Evolutionary conservation across 2,888 invertebrate species (phyloP).

Genomic region (Xylota sylvarum): DNA sequence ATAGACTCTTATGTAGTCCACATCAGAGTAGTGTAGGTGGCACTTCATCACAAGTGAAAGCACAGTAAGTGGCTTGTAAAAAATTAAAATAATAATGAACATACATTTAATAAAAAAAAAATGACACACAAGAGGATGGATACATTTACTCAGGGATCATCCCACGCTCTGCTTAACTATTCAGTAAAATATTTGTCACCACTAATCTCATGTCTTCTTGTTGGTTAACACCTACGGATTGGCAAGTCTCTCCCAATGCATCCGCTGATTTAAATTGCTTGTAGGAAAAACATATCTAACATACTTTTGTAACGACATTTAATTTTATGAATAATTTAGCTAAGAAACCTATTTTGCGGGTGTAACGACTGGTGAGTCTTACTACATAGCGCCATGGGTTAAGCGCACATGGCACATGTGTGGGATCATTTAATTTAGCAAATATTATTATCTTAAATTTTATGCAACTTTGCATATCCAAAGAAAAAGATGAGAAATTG

Average conservation of each 20-base stretch:
- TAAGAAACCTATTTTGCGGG: background rate
- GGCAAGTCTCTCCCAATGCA: background rate
- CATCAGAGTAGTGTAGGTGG: background rate
- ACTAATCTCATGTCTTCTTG: constrained; percentile 26
- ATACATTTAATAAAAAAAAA: background rate
- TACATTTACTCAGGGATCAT: background rate
- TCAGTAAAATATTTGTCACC: constrained; percentile 20
- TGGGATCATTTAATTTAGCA: background rate
- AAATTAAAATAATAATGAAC: background rate
- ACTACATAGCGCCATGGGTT: background rate
- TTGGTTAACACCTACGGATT: constrained; percentile 24
- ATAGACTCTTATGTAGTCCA: no score
- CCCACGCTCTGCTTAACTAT: constrained; percentile 11
- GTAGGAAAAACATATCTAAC: background rate
- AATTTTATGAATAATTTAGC: constrained; percentile 5
- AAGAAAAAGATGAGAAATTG: no score
- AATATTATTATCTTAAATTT: background rate
- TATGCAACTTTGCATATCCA: no score
- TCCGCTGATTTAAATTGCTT: constrained; percentile 24
- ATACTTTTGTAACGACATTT: background rate
- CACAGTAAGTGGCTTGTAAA: background rate
- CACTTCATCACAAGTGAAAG: background rate
- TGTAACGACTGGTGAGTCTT: background rate
- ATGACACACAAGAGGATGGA: background rate
- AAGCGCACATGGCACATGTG: background rate